Conservation (phyloP, 2,113 vertebrate species). For the Oxyruncus cristatus region DNA sequence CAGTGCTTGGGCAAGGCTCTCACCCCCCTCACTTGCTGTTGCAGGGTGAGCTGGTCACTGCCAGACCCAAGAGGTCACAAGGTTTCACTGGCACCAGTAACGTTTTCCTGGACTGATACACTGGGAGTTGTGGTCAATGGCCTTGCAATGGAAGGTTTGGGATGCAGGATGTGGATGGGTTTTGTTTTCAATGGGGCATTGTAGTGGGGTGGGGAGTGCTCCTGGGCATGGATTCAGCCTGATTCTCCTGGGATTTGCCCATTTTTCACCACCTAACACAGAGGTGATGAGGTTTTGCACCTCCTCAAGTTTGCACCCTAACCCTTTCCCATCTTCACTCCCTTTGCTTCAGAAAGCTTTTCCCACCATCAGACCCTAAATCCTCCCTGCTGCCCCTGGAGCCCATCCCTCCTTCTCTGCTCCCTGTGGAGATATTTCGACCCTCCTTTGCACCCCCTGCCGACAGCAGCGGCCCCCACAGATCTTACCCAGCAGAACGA, state of each 20-base stretch:
- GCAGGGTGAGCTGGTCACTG: background rate
- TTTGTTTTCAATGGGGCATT: background rate
- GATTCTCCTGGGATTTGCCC: background rate
- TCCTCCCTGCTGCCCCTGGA: background rate
- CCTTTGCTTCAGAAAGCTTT: background rate
- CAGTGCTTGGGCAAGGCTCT: fast-evolving
- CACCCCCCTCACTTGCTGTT: background rate
- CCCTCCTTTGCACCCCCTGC: background rate
- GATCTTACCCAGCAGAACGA: background rate
- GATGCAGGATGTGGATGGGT: background rate
- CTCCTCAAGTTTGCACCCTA: too few relatives aligned
- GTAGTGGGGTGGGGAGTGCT: background rate
- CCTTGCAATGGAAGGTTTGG: background rate
- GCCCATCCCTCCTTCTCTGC: background rate
- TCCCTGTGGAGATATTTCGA: background rate
- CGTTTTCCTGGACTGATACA: background rate
- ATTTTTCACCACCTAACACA: background rate
- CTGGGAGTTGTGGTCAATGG: fast-evolving
- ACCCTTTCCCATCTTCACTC: background rate
- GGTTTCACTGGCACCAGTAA: background rate
- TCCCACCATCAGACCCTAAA: background rate
- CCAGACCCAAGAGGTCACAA: background rate
- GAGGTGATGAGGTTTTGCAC: background rate
- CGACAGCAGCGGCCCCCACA: fast-evolving
- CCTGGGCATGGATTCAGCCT: background rate